Base-by-base conservation (phyloP, 2,113 vertebrate genomes). In the Puffinus mauretanicus region DNA sequence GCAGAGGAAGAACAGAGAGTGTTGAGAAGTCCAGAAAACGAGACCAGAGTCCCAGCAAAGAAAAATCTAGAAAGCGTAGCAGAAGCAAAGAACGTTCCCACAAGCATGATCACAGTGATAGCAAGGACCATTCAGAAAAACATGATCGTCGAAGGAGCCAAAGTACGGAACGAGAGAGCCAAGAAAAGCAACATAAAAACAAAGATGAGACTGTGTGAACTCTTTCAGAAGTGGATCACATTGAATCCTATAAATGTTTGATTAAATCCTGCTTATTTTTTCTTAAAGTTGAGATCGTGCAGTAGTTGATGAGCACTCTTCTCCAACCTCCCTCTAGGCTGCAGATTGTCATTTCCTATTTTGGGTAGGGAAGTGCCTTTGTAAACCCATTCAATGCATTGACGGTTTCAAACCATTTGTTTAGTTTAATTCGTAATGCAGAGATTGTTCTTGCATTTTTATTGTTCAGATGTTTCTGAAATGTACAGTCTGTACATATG, bases 401-500 rank as follows among this genome's bases (percentile, higher is more conserved):
- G 96, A 97, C 96, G 81, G 98, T 97, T 98, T 97, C 97, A 92
- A 91, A 96, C 95, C 97, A 95, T 55, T 96, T 96, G 96, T 97
- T 98, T 91, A 98, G 97, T 98, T 98, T 86, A 97, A 97, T 96
- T 97, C 65, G 97, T 96, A 94, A 98, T 97, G 96, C 97, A 90
- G 96, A 98, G 97, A 95, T 98, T 97, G 97, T 98, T 97, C 94
- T 98, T 98, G 98, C 97, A 97, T 98, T 98, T 98, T 98, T 97
- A 98, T 97, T 97, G 96, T 98, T 98, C 97, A 98, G 97, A 97
- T 98, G 97, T 98, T 98, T 98, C 97, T 97, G 96, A 98, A 98
- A 97, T 98, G 98, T 98, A 98, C 97, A 98, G 98, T 98, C 98
- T 99, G 99, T 99, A 99, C 98, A 99, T 99, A 99, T 92, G 96